Evolutionary conservation across 2,888 invertebrate species (phyloP), one percentile per base, ranked within the genome.

Genomic region (Heliconius charithonia): DNA sequence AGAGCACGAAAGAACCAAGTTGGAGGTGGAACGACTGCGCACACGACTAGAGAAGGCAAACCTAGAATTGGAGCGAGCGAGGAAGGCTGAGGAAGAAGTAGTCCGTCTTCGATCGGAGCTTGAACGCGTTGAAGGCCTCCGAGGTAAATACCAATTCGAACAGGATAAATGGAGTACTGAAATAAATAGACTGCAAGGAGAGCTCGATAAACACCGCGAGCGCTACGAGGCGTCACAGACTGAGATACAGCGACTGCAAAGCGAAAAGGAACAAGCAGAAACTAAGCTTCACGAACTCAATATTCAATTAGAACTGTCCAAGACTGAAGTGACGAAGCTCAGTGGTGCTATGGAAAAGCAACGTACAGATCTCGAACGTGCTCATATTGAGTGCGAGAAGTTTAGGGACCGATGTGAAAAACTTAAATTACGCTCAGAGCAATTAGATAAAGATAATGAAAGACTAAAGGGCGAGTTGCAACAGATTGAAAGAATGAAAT

Each of bases 321-420:
- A 97, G 87, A 96, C 97, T 75, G 98, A 98, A 90, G 96, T 97
- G 25, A 95, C 96, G 56, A 98, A 98, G 90, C 94, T 97, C 29
- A 95, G 96, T 83, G 96, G 96, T 65, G 96, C 96, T 65, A 97
- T 98, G 89, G 98, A 98, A 85, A 97, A 97, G 87, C 97, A 97
- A 89, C 96, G 97, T 65, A 94, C 96, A 82, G 98, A 98, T 86
- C 95, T 98, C 85, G 98, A 98, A 90, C 96, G 98, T 70, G 97
- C 98, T 83, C 97, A 97, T 87, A 98, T 98, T 89, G 98, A 98
- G 92, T 97, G 97, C 85, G 98, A 98, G 89, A 98, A 98, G 93
- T 96, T 98, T 82, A 96, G 97, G 85, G 98, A 98, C 86, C 96
- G 98, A 82, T 97, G 98, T 89, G 98, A 98, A 88, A 98, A 98